Conservation (phyloP, 2,797 vertebrate species). For the Peromyscus eremicus region DNA sequence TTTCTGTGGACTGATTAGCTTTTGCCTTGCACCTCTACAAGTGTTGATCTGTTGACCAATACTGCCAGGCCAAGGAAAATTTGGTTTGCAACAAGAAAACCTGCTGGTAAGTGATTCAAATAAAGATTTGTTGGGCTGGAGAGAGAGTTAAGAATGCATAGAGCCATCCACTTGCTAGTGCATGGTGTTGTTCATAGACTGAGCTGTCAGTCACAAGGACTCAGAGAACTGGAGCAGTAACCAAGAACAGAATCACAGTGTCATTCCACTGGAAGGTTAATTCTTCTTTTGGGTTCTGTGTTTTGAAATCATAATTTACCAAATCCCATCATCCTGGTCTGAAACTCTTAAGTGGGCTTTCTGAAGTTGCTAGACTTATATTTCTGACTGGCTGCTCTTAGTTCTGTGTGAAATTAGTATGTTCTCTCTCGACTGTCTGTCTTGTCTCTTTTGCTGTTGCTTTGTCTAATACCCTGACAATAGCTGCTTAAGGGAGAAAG, state of each 20-base stretch:
- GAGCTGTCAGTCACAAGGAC: background rate
- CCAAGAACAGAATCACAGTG: background rate
- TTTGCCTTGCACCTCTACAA: background rate
- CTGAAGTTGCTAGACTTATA: slow-evolving; percentile 2
- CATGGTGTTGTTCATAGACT: background rate
- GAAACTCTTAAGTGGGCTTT: slow-evolving; percentile 14
- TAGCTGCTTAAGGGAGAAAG: background rate
- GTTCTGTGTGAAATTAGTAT: slow-evolving; percentile 17
- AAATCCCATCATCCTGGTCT: background rate
- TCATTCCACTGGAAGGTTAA: slow-evolving; percentile 20
- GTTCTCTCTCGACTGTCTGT: slow-evolving; percentile 2
- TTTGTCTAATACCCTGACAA: background rate
- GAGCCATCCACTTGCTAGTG: background rate
- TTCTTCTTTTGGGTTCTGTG: slow-evolving; percentile 27
- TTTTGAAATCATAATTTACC: slow-evolving; percentile 42
- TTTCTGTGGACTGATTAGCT: slow-evolving; percentile 20
- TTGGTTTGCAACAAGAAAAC: slow-evolving; percentile 62
- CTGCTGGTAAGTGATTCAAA: background rate
- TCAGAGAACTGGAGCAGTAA: background rate
- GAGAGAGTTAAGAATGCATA: background rate
- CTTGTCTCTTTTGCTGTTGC: background rate
- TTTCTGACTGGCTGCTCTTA: slow-evolving; percentile 31
- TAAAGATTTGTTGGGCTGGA: background rate
- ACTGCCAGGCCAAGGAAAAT: slow-evolving; percentile 7
- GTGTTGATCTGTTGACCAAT: slow-evolving; percentile 18